phyloP scores from a whole-genome alignment of 2,888 invertebrate genomes.

The Protophormia terraenovae region DNA sequence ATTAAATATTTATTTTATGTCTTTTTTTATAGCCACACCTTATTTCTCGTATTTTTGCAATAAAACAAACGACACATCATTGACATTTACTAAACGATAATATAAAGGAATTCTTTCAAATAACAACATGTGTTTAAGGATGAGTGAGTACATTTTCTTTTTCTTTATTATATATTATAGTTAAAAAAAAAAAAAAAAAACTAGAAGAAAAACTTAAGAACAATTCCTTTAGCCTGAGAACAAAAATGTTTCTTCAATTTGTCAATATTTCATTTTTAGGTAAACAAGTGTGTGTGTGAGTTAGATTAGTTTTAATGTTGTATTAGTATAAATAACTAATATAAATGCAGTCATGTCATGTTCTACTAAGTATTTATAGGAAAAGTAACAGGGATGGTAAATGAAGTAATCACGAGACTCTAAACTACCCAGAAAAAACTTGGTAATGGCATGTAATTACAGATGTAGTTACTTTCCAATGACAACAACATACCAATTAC shows the following conservation, averaged over 20 bases:
- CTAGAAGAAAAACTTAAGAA: neutral
- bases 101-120: neutral
- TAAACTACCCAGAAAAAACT: too few relatives aligned
- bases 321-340: neutral
- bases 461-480: too few relatives aligned
- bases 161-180: neutral
- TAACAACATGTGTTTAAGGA: neutral
- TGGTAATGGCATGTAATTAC: too few relatives aligned
- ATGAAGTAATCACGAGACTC: too few relatives aligned
- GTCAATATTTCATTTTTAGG: too few relatives aligned
- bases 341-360: conserved; percentile 33
- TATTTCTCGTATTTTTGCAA: too few relatives aligned
- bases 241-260: too few relatives aligned
- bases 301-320: too few relatives aligned
- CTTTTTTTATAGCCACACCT: conserved; percentile 9
- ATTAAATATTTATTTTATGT: neutral
- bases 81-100: neutral
- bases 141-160: neutral
- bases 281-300: neutral
- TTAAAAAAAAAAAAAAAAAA: too few relatives aligned
- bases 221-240: neutral
- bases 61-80: neutral
- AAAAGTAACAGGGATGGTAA: too few relatives aligned
- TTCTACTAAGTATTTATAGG: too few relatives aligned
- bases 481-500: too few relatives aligned